Conservation (phyloP, 2,113 vertebrate genomes). For the Lamprologus tigripictilis region DNA sequence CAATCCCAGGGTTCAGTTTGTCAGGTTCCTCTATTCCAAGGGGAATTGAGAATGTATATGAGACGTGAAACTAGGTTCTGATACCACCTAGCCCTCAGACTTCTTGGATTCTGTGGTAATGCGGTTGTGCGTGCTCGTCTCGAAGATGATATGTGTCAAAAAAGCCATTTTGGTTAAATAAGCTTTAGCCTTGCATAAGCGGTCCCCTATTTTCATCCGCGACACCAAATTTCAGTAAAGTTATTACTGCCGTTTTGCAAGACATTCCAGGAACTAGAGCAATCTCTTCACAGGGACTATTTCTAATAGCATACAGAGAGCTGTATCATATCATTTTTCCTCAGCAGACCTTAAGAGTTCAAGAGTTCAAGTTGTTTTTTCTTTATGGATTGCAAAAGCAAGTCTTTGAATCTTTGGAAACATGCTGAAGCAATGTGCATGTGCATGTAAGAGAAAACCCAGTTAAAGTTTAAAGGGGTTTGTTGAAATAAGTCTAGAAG, state of each 20-base stretch:
- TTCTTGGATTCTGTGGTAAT: conserved; percentile 57
- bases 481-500: not conserved
- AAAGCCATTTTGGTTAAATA: not conserved
- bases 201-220: not conserved
- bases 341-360: not conserved
- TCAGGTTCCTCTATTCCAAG: conserved; percentile 60
- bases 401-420: not conserved
- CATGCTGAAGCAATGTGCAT: not conserved
- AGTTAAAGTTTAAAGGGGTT: not conserved
- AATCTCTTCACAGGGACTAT: not conserved
- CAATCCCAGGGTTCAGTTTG: conserved; percentile 17
- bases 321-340: not conserved
- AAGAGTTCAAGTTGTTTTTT: not conserved
- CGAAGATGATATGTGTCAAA: not conserved
- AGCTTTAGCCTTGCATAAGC: not conserved
- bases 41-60: conserved; percentile 68
- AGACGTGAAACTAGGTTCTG: conserved; percentile 69
- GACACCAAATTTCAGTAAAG: not conserved
- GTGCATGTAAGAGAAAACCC: not conserved
- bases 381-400: not conserved
- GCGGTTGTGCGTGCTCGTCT: not conserved
- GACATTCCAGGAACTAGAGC: not conserved
- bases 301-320: not conserved
- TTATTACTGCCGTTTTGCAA: not conserved
- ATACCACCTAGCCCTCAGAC: conserved; percentile 41